A percentile compares a stretch with the other conserved stretches of the same genome.
These are phyloP conservation scores for Augiades crinisus DNA, from an alignment of 2,888 invertebrate genomes.

Conservation along the genomic window DNA sequence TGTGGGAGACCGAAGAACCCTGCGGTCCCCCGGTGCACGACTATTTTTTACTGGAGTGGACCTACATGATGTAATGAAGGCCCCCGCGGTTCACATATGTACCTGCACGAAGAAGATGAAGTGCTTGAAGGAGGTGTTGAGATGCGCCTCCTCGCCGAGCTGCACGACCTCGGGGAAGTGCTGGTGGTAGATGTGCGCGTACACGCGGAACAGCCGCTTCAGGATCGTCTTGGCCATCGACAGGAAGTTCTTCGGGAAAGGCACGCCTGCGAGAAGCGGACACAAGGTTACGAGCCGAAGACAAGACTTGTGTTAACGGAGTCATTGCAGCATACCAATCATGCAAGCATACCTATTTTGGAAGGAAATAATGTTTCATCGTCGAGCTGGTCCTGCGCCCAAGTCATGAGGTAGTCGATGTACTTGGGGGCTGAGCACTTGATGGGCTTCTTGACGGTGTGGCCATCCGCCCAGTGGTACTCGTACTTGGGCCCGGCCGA, in stretches of 20 bases:
- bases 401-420: conserved; percentile 99
- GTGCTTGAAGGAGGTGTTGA: conserved; percentile 99
- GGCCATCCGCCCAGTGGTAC: conserved; percentile 99
- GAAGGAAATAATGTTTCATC: conserved; percentile 99
- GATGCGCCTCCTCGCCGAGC: conserved; percentile 98
- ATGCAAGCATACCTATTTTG: conserved; percentile 85
- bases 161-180: conserved; percentile 99
- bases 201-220: conserved; percentile 98
- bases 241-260: conserved; percentile 98
- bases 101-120: conserved; percentile 99
- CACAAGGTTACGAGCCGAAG: too few relatives aligned
- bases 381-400: conserved; percentile 99
- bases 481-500: conserved; percentile 99
- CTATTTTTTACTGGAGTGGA: too few relatives aligned
- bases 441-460: conserved; percentile 98
- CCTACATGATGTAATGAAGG: too few relatives aligned
- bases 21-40: too few relatives aligned
- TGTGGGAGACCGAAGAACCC: too few relatives aligned
- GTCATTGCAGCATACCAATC: background rate
- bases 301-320: too few relatives aligned
- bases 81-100: too few relatives aligned
- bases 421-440: conserved; percentile 99
- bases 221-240: conserved; percentile 98
- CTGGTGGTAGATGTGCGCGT: conserved; percentile 99
- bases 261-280: conserved; percentile 87